These are phyloP conservation scores for Xestobium rufovillosum DNA, from an alignment of 2,888 invertebrate genomes.

Conservation along the genomic window DNA sequence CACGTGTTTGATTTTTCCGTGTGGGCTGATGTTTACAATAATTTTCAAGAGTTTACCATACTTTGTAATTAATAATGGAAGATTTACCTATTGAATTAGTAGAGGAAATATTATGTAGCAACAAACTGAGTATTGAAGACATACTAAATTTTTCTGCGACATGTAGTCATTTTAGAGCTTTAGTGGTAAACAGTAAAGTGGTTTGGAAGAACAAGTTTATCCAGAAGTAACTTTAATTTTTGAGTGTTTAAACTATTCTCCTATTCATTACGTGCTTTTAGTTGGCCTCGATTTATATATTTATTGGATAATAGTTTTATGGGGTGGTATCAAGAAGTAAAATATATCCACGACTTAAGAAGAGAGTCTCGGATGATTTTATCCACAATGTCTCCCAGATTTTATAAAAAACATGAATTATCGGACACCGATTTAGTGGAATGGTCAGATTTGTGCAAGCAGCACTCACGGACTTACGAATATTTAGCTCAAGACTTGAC, in stretches of 20 bases:
- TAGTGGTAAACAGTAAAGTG: slow-evolving; percentile 43
- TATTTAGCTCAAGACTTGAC: slow-evolving; percentile 44
- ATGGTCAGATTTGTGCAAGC: slow-evolving; percentile 41
- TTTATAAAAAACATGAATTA: slow-evolving; percentile 43
- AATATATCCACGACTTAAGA: slow-evolving; percentile 34
- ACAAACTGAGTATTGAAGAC: slow-evolving; percentile 38
- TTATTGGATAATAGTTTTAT: slow-evolving; percentile 33
- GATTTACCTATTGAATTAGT: slow-evolving; percentile 36
- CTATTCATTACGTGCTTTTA: slow-evolving; percentile 23
- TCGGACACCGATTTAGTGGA: slow-evolving; percentile 43
- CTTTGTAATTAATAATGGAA: slow-evolving; percentile 33
- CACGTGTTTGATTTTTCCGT: too few species aligned
- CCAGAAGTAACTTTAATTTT: slow-evolving; percentile 37
- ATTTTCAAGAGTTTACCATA: too few species aligned
- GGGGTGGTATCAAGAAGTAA: slow-evolving; percentile 40
- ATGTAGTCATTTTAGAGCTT: slow-evolving; percentile 46
- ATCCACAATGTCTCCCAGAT: slow-evolving; percentile 43
- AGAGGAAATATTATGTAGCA: slow-evolving; percentile 32
- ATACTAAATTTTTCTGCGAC: slow-evolving; percentile 48
- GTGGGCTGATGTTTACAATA: too few species aligned
- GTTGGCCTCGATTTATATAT: slow-evolving; percentile 42
- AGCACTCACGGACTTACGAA: slow-evolving; percentile 41
- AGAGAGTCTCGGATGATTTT: slow-evolving; percentile 36
- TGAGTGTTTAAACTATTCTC: not conserved
- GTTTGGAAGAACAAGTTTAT: slow-evolving; percentile 46